Evolutionary conservation across 1,140 invertebrate species (phyloP), one percentile per base, ranked within the genome.

Genomic region (Solenopsis invicta): DNA sequence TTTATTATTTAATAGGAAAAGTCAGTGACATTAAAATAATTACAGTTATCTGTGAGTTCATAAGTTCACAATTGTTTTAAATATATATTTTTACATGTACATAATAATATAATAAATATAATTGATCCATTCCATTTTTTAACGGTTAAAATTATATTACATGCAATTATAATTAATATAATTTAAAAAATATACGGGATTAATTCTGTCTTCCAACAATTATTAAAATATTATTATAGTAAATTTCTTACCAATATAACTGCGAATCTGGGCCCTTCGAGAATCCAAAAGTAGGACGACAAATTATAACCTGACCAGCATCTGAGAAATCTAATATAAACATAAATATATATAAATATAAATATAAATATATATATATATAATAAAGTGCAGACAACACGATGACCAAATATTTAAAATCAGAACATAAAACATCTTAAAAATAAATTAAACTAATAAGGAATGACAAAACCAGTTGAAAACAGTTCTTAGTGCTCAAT

Each of bases 291-390:
- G 90, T 97, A 97, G 0, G 96, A 94, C 4, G 97, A 96, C 72
- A 98, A 96, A 93, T 98, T 98, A 93, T 99, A 99, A 9, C 97
- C 97, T 95, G 97, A 98, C 97, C 98, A 98, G 91, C 98, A 98
- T 88, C 97, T 98, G 92, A 75, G 62, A 88, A 91, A 88, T 78
- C 86, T 90, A 90, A 78, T 54, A 71, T 71, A 8, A 62, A 6
- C 41, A 16, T 48, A 37, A 4, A 56, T 13, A 52, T 52, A 41
- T 2, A 41, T 41, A 41, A 3, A 41, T 2, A 41, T 41, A 41
- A 3, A 41, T 2, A 41, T 41, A 41, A 3, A 41, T 41, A 41
- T 41, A 41, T 41, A 41, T 2, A 41, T 41, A 41, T 41, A 41
- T 41, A 29, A 41, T 41, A 41, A 41, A 6, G 41, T 8, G 2